Conservation (phyloP, 2,797 vertebrate genomes). For the Schizothorax lantsangensis region DNA sequence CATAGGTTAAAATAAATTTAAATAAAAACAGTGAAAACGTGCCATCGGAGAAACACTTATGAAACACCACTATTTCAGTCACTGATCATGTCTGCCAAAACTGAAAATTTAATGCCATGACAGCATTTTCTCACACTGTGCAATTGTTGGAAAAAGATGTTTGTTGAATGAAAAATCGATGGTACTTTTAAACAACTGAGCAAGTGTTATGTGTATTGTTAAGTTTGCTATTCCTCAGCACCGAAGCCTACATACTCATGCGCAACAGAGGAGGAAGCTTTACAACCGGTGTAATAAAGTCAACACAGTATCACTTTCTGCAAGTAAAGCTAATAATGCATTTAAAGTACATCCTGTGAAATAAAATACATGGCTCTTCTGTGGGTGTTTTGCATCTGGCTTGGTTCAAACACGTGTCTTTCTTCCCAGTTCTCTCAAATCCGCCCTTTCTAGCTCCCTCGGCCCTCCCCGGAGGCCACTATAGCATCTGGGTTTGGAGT, state of each 20-base stretch:
- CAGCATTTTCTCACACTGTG: not conserved
- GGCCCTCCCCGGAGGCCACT: constrained; percentile 60
- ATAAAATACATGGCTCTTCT: constrained; percentile 26
- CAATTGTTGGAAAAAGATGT: not conserved
- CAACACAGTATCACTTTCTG: constrained; percentile 47
- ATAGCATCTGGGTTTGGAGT: constrained; percentile 72
- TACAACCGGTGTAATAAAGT: not conserved
- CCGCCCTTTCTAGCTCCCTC: constrained; percentile 46
- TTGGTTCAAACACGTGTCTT: constrained; percentile 49
- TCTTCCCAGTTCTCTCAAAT: constrained; percentile 57
- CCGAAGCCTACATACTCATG: not conserved
- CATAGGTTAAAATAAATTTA: not conserved
- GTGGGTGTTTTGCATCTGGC: constrained; percentile 56
- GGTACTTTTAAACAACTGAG: not conserved
- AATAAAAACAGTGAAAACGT: not conserved
- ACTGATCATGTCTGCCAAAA: not conserved
- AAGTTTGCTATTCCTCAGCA: not conserved
- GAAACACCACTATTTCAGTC: not conserved
- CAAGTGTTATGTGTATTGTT: not conserved
- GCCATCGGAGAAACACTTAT: not conserved
- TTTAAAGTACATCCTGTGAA: constrained; percentile 49
- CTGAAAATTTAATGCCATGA: not conserved
- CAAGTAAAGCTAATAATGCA: constrained; percentile 43
- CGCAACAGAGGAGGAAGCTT: constrained; percentile 11
- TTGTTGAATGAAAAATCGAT: not conserved